A percentile compares a stretch with the other conserved stretches of the same genome.
Evolutionary conservation across 2,113 vertebrate genomes (phyloP).

Genomic region (Prionailurus bengalensis): DNA sequence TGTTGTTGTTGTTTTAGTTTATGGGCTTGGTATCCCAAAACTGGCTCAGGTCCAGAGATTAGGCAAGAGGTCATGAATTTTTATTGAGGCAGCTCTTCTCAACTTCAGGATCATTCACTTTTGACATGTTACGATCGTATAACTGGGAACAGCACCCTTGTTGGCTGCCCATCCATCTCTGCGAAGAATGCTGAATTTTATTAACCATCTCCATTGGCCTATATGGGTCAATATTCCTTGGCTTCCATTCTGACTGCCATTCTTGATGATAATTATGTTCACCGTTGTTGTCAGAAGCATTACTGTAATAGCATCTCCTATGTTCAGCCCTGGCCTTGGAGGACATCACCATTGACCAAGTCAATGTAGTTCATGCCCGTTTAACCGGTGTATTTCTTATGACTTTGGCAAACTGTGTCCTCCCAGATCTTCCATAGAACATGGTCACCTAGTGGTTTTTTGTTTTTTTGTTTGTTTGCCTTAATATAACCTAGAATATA

Average conservation of each 20-base stretch:
- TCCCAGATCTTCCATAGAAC: neutral
- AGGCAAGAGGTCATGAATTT: neutral
- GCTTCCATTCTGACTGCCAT: neutral
- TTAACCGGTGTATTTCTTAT: neutral
- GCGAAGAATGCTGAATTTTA: neutral
- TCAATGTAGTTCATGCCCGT: neutral
- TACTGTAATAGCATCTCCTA: neutral
- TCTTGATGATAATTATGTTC: neutral
- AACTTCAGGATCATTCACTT: neutral
- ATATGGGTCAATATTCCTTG: neutral
- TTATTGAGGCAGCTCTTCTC: neutral
- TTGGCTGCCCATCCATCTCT: neutral
- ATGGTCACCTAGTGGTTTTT: neutral
- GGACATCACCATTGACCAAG: neutral
- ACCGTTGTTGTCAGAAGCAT: neutral
- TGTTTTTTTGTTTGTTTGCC: neutral
- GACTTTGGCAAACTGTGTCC: neutral
- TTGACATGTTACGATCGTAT: conserved; percentile 8
- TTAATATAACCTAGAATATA: neutral
- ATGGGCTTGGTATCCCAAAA: neutral
- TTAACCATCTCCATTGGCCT: neutral
- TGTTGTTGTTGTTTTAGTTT: neutral
- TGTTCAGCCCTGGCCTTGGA: neutral
- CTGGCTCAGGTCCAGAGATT: neutral
- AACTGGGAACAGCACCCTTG: neutral